Base-by-base conservation (phyloP, 2,888 invertebrate genomes). In the Diadromus collaris region DNA sequence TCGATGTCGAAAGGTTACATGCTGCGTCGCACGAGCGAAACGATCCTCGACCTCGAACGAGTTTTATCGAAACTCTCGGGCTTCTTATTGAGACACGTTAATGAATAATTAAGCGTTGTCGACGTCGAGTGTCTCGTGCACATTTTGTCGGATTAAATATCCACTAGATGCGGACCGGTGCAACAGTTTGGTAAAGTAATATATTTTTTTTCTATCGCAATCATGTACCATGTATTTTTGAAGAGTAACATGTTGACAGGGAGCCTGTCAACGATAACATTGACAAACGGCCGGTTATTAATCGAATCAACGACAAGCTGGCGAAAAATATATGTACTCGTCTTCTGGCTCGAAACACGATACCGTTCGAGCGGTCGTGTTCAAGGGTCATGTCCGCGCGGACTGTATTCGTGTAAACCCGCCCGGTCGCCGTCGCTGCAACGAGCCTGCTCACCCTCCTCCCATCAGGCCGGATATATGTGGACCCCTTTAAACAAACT, bases 401-500 rank as follows among this genome's bases (percentile, higher is more conserved):
- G 46, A 67, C 78, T 64, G 78, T 76, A 70, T 65, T 70, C 60
- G 78, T 61, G 61, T 56, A 44, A 27, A 16, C 10, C 41, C 64
- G 54, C 61, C 32, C 16, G 13, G 70, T 48, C 76, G 65, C 60
- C 81, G 58, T n/a, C 56, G 70, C 63, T 29, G 48, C 75, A 24
- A 63, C 54, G 65, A 67, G 65, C 71, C 24, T 48, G 44, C 58
- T 51, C 56, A 34, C 48, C 72, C 64, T 58, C 63, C 58, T 81
- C 58, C 56, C 56, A 70, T 75, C 79, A 81, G 83, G 85, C 86
- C 83, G 85, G 84, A 86, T 6, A 19, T 85, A 85, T 86, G n/a
- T n/a, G 85, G 86, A 85, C 86, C 87, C 85, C 89, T 89, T 89
- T 89, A 89, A 82, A 89, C 86, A 76, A 83, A 83, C 82, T 83